Percentiles rank a stretch among this genome's conserved stretches.
Evolutionary conservation across 2,797 vertebrate genomes (phyloP).

Genomic region (Delichon dasypus): DNA sequence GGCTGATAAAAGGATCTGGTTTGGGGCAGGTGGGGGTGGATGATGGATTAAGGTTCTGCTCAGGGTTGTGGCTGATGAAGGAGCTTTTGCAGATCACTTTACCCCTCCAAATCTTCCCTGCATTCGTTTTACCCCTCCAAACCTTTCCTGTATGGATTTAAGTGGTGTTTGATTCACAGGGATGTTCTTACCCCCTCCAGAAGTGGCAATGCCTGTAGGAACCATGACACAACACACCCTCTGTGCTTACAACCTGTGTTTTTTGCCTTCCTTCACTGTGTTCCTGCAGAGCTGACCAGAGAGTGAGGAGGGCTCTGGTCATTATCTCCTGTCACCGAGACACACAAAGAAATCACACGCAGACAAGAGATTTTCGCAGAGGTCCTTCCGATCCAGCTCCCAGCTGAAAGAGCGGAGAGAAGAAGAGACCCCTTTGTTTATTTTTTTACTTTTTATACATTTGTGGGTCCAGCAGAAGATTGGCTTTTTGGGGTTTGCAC

Average conservation of each 20-base stretch:
- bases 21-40: not conserved
- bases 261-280: not conserved
- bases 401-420: too few species aligned
- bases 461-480: too few species aligned
- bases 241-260: not conserved
- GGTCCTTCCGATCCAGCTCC: too few species aligned
- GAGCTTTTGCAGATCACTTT: not conserved
- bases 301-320: not conserved
- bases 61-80: not conserved
- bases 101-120: not conserved
- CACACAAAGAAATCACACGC: too few species aligned
- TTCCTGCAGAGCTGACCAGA: not conserved
- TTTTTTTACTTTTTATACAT: too few species aligned
- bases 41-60: not conserved
- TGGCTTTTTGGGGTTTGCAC: too few species aligned
- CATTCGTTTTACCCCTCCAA: not conserved
- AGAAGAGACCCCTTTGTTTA: too few species aligned
- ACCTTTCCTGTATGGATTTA: rapidly evolving
- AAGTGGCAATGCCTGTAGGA: not conserved
- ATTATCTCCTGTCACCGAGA: rapidly evolving
- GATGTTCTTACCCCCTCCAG: not conserved
- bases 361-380: too few species aligned
- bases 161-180: not conserved
- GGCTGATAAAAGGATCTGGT: not conserved
- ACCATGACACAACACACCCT: rapidly evolving